Conservation (phyloP, 2,113 vertebrate species). For the Ceratotherium simum region DNA sequence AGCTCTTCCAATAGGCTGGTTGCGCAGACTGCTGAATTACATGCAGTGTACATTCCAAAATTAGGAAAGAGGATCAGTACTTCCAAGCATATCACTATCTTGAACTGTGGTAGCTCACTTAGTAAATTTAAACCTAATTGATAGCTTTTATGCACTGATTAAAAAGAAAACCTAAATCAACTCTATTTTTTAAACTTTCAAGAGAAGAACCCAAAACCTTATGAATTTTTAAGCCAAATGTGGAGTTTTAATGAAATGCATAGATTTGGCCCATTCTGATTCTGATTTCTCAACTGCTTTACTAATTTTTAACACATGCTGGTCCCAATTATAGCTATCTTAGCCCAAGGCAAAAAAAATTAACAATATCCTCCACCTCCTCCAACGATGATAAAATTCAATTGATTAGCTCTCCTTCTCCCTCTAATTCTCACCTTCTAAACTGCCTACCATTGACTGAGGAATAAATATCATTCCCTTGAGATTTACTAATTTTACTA, state of each 20-base stretch:
- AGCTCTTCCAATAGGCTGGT: neutral
- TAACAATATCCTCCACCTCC: neutral
- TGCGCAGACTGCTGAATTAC: neutral
- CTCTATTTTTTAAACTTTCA: neutral
- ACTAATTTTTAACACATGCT: conserved; percentile 5
- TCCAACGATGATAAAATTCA: neutral
- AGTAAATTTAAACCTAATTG: conserved; percentile 40
- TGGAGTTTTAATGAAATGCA: conserved; percentile 20
- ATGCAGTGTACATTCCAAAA: neutral
- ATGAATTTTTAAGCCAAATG: conserved; percentile 41
- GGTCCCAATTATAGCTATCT: neutral
- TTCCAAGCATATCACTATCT: neutral
- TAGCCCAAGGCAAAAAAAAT: conserved; percentile 8
- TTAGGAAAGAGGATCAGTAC: neutral
- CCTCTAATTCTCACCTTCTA: neutral
- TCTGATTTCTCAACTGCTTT: conserved; percentile 42
- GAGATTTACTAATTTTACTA: neutral
- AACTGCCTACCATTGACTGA: neutral
- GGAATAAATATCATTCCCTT: neutral
- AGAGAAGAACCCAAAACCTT: neutral
- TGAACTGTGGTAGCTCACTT: neutral
- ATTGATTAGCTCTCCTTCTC: neutral
- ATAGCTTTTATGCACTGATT: neutral
- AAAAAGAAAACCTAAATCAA: neutral
- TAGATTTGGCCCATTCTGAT: neutral